Conservation (phyloP, 1,140 invertebrate species). For the Zaprionus tsacasi region DNA sequence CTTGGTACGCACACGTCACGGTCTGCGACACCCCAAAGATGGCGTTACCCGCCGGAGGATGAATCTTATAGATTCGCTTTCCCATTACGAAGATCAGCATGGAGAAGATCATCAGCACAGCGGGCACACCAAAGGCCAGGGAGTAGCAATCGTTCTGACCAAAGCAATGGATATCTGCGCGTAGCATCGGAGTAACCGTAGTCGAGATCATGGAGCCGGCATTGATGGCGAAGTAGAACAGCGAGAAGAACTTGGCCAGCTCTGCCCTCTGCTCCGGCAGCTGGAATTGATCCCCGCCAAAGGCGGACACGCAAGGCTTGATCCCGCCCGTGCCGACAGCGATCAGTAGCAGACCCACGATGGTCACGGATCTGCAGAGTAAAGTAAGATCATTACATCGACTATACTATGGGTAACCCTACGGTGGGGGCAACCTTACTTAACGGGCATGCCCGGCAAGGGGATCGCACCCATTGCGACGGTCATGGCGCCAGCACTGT, state of each 20-base stretch:
- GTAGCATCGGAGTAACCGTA: constrained; percentile 94
- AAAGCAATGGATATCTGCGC: constrained; percentile 93
- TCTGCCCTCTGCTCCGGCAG: constrained; percentile 91
- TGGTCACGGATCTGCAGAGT: constrained; percentile 87
- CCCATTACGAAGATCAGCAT: constrained; percentile 94
- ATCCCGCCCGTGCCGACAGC: constrained; percentile 97
- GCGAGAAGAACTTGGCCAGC: constrained; percentile 94
- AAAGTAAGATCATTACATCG: not conserved
- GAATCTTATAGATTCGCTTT: constrained; percentile 90
- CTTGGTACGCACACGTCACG: constrained; percentile 86
- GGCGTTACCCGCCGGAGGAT: constrained; percentile 93
- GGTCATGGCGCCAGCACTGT: constrained; percentile 92
- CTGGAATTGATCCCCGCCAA: constrained; percentile 98
- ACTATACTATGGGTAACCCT: too few species aligned
- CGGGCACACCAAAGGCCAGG: constrained; percentile 96
- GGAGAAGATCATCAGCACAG: constrained; percentile 92
- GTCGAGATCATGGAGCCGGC: constrained; percentile 95
- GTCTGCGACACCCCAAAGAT: constrained; percentile 91
- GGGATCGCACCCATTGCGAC: constrained; percentile 89
- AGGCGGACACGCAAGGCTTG: constrained; percentile 98
- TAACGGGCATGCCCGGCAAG: constrained; percentile 86
- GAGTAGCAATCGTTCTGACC: constrained; percentile 93
- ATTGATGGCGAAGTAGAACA: constrained; percentile 98
- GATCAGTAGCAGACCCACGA: constrained; percentile 93
- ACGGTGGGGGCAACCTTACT: constrained; percentile 85